Evolutionary conservation across 92 coral and sea anemone genomes (phyloP).

Genomic region (Epizoanthus rinbou): DNA sequence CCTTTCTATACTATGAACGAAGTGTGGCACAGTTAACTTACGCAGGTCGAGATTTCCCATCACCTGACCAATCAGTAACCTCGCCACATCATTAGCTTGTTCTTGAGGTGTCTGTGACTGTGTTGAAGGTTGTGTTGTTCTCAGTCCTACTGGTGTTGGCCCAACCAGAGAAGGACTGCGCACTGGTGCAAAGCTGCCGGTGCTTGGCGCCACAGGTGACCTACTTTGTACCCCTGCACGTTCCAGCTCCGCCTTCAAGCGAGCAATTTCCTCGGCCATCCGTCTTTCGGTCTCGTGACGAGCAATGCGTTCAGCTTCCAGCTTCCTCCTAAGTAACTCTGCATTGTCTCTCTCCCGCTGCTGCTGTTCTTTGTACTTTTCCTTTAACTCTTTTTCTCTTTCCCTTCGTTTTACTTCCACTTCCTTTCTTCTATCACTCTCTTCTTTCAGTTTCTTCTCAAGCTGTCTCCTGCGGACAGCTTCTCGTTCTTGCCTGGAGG

Average conservation of each 20-base stretch:
- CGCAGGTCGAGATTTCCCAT: constrained; percentile 53
- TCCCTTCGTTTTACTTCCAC: not conserved
- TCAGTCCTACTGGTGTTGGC: constrained; percentile 36
- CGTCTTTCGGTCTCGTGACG: constrained; percentile 56
- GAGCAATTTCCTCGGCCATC: constrained; percentile 63
- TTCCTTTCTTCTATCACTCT: constrained; percentile 21
- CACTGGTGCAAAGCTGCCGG: constrained; percentile 1
- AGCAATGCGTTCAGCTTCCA: constrained; percentile 53
- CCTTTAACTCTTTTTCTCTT: constrained; percentile 60
- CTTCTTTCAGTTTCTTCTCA: constrained; percentile 51
- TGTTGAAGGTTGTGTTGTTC: constrained; percentile 36
- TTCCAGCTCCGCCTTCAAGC: constrained; percentile 60
- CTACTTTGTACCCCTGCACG: constrained; percentile 20
- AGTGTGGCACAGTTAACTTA: constrained; percentile 17
- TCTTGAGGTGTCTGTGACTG: constrained; percentile 31
- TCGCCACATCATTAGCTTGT: constrained; percentile 40
- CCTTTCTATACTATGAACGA: no score
- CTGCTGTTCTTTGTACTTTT: constrained; percentile 51
- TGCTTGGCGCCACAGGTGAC: not conserved
- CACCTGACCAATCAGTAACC: constrained; percentile 53
- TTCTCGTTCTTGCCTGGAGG: constrained; percentile 80
- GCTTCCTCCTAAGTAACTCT: constrained; percentile 56
- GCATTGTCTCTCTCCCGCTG: constrained; percentile 57
- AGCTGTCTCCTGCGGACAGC: constrained; percentile 55
- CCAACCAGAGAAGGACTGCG: constrained; percentile 40